phyloP scores from a whole-genome alignment of 30 jellyfish, hydroid and myxozoan species.

The Pelagia noctiluca region DNA sequence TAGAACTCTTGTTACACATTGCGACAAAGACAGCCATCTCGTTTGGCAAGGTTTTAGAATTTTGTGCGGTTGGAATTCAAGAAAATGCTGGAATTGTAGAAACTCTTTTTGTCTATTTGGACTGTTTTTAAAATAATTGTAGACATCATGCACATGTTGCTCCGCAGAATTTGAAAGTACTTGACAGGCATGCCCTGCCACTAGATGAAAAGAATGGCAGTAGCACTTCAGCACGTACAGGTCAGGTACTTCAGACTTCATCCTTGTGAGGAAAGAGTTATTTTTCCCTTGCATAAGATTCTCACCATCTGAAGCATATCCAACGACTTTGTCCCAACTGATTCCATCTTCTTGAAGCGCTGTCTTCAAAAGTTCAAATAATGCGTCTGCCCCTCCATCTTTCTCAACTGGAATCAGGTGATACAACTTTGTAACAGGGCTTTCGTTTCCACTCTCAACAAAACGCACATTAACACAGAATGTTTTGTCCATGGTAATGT shows the following conservation, averaged over 20 bases:
- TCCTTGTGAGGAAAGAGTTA: conserved; percentile 30
- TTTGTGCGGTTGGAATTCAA: not conserved
- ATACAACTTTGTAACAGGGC: conserved; percentile 39
- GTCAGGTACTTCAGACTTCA: conserved; percentile 21
- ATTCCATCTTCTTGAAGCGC: conserved; percentile 32
- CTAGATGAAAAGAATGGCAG: conserved; percentile 53
- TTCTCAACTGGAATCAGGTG: conserved; percentile 31
- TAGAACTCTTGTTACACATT: conserved; percentile 34
- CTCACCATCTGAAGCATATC: conserved; percentile 56
- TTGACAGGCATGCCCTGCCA: conserved; percentile 27
- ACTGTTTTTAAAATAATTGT: conserved; percentile 32
- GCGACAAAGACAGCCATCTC: conserved; percentile 48
- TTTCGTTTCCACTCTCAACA: conserved; percentile 37
- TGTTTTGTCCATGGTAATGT: conserved; percentile 55
- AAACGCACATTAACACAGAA: conserved; percentile 54
- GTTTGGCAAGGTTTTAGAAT: conserved; percentile 8
- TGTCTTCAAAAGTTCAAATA: conserved; percentile 12
- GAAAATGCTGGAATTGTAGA: conserved; percentile 23
- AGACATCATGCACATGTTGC: conserved; percentile 38
- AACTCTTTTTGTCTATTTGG: conserved; percentile 49
- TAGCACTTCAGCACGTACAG: conserved; percentile 33
- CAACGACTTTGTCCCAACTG: conserved; percentile 29
- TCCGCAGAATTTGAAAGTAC: conserved; percentile 40
- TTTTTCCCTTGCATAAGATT: conserved; percentile 52
- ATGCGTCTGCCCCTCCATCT: conserved; percentile 48